These are phyloP conservation scores for Hydrolagus colliei DNA, from an alignment of 2,797 vertebrate genomes.

Conservation along the genomic window DNA sequence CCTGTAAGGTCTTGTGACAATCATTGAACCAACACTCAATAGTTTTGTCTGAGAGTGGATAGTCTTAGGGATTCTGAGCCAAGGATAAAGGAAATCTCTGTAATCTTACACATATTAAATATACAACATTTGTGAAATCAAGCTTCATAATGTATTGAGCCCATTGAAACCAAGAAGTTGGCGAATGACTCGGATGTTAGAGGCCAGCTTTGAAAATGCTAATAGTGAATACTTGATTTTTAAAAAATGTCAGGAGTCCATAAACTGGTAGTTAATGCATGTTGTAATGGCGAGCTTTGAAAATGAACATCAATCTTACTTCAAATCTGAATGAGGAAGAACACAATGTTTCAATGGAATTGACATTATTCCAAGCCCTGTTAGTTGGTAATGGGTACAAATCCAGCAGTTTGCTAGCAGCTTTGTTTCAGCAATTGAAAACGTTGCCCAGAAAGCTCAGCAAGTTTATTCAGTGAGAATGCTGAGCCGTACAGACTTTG, in stretches of 20 bases:
- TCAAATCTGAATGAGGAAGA: neutral
- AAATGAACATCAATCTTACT: conserved; percentile 18
- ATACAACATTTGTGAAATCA: conserved; percentile 30
- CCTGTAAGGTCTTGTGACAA: conserved; percentile 1
- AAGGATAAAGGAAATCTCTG: conserved; percentile 26
- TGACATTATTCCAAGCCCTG: neutral
- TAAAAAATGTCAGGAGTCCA: conserved; percentile 17
- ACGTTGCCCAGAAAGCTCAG: neutral
- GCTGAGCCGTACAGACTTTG: too few relatives aligned
- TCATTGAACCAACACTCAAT: neutral
- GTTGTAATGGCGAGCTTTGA: conserved; percentile 25
- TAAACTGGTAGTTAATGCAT: conserved; percentile 25
- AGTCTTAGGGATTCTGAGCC: conserved; percentile 18
- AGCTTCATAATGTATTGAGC: conserved; percentile 18
- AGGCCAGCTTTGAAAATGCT: conserved; percentile 24
- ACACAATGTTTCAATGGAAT: conserved; percentile 13
- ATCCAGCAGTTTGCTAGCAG: neutral
- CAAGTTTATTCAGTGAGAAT: too few relatives aligned
- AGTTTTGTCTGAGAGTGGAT: conserved; percentile 7
- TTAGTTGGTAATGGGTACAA: neutral
- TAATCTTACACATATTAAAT: conserved; percentile 30
- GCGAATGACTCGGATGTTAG: conserved; percentile 12
- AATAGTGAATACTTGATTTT: conserved; percentile 22
- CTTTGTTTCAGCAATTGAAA: neutral
- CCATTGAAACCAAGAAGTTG: conserved; percentile 27